These are phyloP conservation scores for Tineola bisselliella DNA, from an alignment of 2,888 invertebrate species.

Conservation along the genomic window DNA sequence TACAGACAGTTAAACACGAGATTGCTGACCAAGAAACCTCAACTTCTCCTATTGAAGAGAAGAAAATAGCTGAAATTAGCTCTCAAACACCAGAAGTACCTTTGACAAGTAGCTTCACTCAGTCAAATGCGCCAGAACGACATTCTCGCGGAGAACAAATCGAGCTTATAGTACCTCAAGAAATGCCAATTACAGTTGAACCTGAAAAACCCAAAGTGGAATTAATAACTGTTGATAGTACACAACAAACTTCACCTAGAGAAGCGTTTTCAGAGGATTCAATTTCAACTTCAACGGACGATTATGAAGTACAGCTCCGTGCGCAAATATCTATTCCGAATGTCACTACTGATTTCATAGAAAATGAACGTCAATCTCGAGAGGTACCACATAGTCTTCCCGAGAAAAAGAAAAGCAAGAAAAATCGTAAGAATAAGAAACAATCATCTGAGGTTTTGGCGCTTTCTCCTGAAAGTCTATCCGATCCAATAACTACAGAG, in stretches of 20 bases:
- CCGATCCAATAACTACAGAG: slow-evolving; percentile 60
- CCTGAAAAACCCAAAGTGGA: slow-evolving; percentile 19
- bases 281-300: slow-evolving; percentile 60
- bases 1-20: slow-evolving; percentile 43
- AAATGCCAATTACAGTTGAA: slow-evolving; percentile 16
- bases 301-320: slow-evolving; percentile 70
- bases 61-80: slow-evolving; percentile 37
- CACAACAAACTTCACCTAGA: slow-evolving; percentile 70
- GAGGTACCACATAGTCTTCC: slow-evolving; percentile 36
- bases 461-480: slow-evolving; percentile 55
- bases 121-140: slow-evolving; percentile 46
- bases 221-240: slow-evolving; percentile 29
- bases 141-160: slow-evolving; percentile 14
- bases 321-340: slow-evolving; percentile 68
- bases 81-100: slow-evolving; percentile 50
- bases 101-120: slow-evolving; percentile 44
- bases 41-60: slow-evolving; percentile 41
- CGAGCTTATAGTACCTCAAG: slow-evolving; percentile 19
- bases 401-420: slow-evolving; percentile 50
- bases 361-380: slow-evolving; percentile 39
- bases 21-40: slow-evolving; percentile 46
- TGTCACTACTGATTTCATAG: slow-evolving; percentile 43
- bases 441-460: slow-evolving; percentile 41
- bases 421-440: slow-evolving; percentile 47
- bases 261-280: slow-evolving; percentile 59